These are phyloP conservation scores for Myrmecobius fasciatus DNA, from an alignment of 2,113 vertebrate species.

Conservation along the genomic window DNA sequence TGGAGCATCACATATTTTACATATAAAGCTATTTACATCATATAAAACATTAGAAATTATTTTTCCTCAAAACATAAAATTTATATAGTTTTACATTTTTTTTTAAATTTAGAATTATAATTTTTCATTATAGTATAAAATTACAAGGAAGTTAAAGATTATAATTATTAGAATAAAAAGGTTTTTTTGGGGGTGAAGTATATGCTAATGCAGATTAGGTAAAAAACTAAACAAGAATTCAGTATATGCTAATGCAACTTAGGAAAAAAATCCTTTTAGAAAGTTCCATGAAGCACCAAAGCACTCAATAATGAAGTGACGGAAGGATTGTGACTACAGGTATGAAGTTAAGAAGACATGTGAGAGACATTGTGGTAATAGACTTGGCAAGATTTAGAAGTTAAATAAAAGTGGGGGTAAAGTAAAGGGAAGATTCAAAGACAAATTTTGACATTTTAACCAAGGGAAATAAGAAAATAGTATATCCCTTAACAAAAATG, in stretches of 20 bases:
- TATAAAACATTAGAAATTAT: not conserved
- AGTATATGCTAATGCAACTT: too few species aligned
- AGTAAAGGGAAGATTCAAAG: not conserved
- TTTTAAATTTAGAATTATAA: not conserved
- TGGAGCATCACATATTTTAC: not conserved
- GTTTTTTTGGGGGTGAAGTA: not conserved
- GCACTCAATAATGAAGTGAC: not conserved
- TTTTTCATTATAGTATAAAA: not conserved
- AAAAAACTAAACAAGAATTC: too few species aligned
- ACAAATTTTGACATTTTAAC: not conserved
- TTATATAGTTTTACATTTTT: not conserved
- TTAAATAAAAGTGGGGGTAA: not conserved
- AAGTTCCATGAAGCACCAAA: not conserved
- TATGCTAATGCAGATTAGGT: too few species aligned
- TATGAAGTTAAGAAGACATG: not conserved
- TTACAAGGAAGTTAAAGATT: not conserved
- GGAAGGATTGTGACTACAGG: not conserved
- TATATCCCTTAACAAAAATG: not conserved
- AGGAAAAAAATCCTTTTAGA: not conserved
- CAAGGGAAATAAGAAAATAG: not conserved
- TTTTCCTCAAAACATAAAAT: not conserved
- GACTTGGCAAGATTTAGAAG: not conserved
- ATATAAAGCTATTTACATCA: not conserved
- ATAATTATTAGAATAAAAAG: not conserved
- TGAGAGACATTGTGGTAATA: not conserved